Conservation (phyloP, 1,140 invertebrate species). For the Fopius arisanus region DNA sequence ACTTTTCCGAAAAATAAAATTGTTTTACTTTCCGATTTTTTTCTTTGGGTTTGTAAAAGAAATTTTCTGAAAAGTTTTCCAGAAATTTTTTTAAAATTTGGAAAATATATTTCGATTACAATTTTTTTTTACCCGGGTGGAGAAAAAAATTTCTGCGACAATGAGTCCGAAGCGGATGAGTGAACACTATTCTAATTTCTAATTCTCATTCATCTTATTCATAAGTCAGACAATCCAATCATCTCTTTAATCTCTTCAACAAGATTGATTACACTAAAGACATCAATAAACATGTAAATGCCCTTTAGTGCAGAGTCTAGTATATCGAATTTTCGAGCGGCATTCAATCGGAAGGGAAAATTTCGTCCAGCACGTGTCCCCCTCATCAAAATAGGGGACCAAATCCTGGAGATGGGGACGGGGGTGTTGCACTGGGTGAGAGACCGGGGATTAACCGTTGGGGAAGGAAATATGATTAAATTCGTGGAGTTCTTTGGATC, state of each 20-base stretch:
- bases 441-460: slow-evolving; percentile 10
- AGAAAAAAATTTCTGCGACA: too few species aligned
- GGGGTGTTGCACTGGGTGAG: background rate
- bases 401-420: background rate
- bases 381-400: slow-evolving; percentile 8
- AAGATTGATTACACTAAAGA: slow-evolving; percentile 10
- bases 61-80: too few species aligned
- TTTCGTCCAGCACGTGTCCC: background rate
- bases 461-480: slow-evolving; percentile 1
- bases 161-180: background rate
- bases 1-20: too few species aligned
- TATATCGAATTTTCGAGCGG: slow-evolving; percentile 6
- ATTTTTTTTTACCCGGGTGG: too few species aligned
- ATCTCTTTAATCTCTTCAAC: background rate
- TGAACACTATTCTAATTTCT: background rate
- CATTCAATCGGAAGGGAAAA: background rate
- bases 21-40: too few species aligned
- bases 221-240: background rate
- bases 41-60: too few species aligned
- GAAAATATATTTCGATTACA: too few species aligned
- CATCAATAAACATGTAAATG: slow-evolving; percentile 13
- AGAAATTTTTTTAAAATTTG: too few species aligned
- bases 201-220: background rate
- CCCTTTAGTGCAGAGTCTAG: background rate
- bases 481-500: background rate